Evolutionary conservation across 2,888 invertebrate genomes (phyloP).

Genomic region (Agonopterix arenella): DNA sequence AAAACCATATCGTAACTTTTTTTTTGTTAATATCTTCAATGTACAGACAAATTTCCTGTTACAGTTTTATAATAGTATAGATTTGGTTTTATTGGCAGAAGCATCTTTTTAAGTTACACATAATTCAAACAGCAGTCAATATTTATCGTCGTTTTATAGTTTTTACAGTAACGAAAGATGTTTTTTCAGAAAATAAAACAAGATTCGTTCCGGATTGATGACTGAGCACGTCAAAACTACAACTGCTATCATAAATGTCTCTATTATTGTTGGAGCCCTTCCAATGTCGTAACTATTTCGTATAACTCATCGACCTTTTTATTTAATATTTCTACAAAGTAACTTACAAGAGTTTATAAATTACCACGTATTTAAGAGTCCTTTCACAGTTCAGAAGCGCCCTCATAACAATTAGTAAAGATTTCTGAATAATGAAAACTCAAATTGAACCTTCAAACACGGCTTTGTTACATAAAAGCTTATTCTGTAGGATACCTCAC

Average conservation of each 20-base stretch:
- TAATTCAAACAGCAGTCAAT: conserved; percentile 38
- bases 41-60: no score
- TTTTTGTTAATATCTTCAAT: no score
- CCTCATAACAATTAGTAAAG: no score
- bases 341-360: conserved; percentile 11
- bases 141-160: conserved; percentile 48
- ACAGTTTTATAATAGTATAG: no score
- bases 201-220: conserved; percentile 29
- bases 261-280: conserved; percentile 56
- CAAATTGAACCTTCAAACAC: no score
- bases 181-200: conserved; percentile 62
- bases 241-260: conserved; percentile 33
- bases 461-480: no score
- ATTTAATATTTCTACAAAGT: conserved; percentile 24
- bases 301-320: conserved; percentile 13
- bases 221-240: conserved; percentile 24
- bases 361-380: conserved; percentile 11
- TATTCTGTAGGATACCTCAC: no score
- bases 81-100: conserved; percentile 23
- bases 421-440: no score
- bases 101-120: conserved; percentile 16
- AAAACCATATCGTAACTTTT: no score
- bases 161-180: conserved; percentile 50
- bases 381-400: no score
- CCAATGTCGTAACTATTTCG: conserved; percentile 38